A percentile compares a stretch with the other conserved stretches of the same genome.
Evolutionary conservation across 2,888 invertebrate species (phyloP).

Genomic region (Drosophila leonis): DNA sequence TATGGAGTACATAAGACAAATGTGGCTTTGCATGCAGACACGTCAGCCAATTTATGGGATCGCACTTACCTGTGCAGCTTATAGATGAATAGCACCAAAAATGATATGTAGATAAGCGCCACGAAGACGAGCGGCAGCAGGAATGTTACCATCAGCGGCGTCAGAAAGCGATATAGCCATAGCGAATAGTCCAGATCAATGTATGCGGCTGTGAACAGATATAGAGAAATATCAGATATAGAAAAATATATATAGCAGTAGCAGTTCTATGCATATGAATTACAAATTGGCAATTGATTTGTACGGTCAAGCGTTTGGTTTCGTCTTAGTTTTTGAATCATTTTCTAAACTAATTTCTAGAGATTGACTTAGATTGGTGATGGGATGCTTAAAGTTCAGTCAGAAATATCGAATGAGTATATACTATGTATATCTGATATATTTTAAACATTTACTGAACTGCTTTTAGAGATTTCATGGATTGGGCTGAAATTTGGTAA

Average conservation of each 20-base stretch:
- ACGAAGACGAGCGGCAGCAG: constrained; percentile 93
- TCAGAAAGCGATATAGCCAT: constrained; percentile 94
- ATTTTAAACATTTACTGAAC: background rate
- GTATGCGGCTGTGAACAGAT: constrained; percentile 89
- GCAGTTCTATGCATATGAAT: background rate
- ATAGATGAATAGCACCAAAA: constrained; percentile 94
- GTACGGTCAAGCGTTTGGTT: background rate
- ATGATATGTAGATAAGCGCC: constrained; percentile 92
- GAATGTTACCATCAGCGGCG: constrained; percentile 94
- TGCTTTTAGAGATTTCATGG: background rate
- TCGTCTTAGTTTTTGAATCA: background rate
- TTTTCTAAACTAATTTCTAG: background rate
- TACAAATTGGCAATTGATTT: background rate
- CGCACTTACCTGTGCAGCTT: constrained; percentile 90
- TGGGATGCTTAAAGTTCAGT: background rate
- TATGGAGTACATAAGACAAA: background rate
- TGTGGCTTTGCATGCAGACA: background rate
- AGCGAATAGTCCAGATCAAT: constrained; percentile 93
- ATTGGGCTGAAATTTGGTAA: too few relatives aligned
- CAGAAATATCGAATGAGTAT: background rate
- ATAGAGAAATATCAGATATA: constrained; percentile 14
- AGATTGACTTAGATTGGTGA: background rate
- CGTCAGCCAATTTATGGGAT: background rate
- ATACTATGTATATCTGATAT: background rate
- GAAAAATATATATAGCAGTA: background rate